phyloP scores from a whole-genome alignment of 2,113 vertebrate genomes.

The Glaucidium brasilianum region DNA sequence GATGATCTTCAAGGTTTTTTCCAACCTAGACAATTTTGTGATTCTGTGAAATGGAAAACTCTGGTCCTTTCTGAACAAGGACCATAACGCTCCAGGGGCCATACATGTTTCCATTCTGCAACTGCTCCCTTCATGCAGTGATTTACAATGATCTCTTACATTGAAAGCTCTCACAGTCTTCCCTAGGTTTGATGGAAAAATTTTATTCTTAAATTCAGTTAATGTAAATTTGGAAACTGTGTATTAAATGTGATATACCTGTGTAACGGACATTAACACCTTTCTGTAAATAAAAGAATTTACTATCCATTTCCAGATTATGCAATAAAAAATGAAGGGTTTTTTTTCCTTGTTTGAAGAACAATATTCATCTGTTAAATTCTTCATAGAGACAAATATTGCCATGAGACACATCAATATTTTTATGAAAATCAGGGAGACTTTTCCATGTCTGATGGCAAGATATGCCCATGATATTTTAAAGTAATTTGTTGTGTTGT shows the following conservation, averaged over 20 bases:
- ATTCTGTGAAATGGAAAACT: neutral
- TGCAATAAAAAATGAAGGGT: neutral
- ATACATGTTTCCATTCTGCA: neutral
- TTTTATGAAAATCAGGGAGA: neutral
- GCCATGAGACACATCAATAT: neutral
- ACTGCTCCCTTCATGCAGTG: neutral
- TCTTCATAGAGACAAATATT: neutral
- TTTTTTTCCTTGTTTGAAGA: neutral
- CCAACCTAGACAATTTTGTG: too few species aligned
- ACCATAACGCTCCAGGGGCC: neutral
- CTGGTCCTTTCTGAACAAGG: neutral
- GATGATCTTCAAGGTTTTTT: too few species aligned
- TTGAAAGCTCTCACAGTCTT: neutral
- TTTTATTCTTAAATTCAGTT: neutral
- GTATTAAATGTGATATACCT: neutral
- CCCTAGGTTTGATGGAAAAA: neutral
- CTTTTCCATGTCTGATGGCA: neutral
- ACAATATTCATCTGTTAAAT: neutral
- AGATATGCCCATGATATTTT: neutral
- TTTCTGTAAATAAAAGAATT: neutral
- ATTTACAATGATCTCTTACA: neutral
- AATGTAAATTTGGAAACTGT: neutral
- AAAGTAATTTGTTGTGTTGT: neutral
- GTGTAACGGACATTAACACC: neutral
- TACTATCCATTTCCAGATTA: neutral